A percentile compares a stretch with the other conserved stretches of the same genome.
These are phyloP conservation scores for Pelmatolapia mariae DNA, from an alignment of 2,113 vertebrate genomes.

Conservation along the genomic window DNA sequence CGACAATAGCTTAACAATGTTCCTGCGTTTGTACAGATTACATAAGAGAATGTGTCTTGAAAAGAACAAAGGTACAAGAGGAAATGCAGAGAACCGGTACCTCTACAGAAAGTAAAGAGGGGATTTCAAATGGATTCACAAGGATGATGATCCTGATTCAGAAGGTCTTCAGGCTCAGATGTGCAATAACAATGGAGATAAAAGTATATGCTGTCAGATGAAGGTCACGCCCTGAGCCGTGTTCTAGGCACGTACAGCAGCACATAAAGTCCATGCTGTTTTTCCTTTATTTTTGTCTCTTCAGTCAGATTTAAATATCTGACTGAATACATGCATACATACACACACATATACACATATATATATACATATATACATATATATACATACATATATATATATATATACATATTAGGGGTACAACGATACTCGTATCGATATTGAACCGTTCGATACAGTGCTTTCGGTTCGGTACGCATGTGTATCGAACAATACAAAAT, in stretches of 20 bases:
- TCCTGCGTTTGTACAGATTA: not conserved
- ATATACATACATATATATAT: no score
- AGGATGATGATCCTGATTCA: not conserved
- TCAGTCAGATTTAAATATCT: not conserved
- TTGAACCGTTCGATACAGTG: no score
- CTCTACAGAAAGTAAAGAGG: not conserved
- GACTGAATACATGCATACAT: no score
- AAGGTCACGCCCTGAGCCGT: not conserved
- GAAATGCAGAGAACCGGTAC: not conserved
- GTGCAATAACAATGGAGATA: not conserved
- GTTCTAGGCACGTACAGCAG: not conserved
- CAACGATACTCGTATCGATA: no score
- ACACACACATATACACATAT: no score
- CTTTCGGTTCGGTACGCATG: no score
- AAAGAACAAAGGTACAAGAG: not conserved
- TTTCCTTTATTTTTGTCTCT: not conserved
- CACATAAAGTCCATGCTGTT: no score
- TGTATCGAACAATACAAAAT: no score
- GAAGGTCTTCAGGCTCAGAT: not conserved
- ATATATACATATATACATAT: accelerated
- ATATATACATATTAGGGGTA: no score
- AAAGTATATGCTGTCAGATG: not conserved
- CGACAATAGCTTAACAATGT: not conserved
- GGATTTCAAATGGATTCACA: not conserved
- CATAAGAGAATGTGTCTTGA: not conserved